Base-by-base conservation (phyloP, 2,797 vertebrate species). In the Protonibea diacanthus region DNA sequence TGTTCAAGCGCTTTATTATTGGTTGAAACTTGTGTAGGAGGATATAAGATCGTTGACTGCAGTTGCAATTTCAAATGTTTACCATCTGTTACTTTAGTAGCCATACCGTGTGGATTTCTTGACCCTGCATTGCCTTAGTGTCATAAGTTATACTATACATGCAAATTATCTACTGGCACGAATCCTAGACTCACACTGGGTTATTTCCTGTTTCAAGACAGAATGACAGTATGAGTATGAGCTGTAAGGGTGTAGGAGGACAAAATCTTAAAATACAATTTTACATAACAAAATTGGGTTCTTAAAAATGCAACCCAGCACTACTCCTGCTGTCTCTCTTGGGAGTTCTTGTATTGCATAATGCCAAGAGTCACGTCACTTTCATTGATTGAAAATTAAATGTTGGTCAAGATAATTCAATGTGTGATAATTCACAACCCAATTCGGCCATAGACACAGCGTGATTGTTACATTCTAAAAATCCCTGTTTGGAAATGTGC, bases 21-120 rank as follows among this genome's bases (percentile, higher is more conserved):
- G 18, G 45, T 14, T 45, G 33, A 73, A 13, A 44, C 40, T 47
- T 59, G 12, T 29, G 38, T 5, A 33, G 27, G 6, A 68, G 23
- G 14, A 17, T 51, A 23, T 40, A 25, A n/a, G 12, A 52, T 42
- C 0, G 6, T 6, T 38, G 38, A 66, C 71, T 38, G 33, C 33
- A 38, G 48, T 21, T 68, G 57, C 62, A 77, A 60, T 71, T 82
- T 14, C 38, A 65, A 29, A 21, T 61, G 33, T 23, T 51, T 52
- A 63, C 59, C 69, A 80, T 79, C 60, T 70, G 68, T 52, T 78
- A 76, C 52, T 58, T 18, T 40, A 75, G 62, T 3, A 10, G 53
- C 51, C 17, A 29, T 15, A 53, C 21, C 42, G 10, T 21, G 11
- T 48, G 14, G 42, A n/a, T 23, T 49, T 44, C 25, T 18, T 58